A percentile compares a stretch with the other conserved stretches of the same genome.
These are phyloP conservation scores for Busseola fusca DNA, from an alignment of 2,888 invertebrate genomes.

Conservation along the genomic window DNA sequence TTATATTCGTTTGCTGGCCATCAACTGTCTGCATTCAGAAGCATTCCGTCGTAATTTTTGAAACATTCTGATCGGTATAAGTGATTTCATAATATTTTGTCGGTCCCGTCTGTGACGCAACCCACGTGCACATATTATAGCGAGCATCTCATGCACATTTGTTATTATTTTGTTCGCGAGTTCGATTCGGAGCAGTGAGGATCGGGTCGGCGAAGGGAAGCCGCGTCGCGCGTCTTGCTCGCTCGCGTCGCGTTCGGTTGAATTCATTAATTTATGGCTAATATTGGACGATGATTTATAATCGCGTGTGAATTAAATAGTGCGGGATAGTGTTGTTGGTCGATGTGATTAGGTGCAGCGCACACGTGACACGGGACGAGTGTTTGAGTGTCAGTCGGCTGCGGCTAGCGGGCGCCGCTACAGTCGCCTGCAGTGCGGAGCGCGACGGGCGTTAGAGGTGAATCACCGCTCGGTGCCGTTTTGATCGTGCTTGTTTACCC, in stretches of 20 bases:
- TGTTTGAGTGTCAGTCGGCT: constrained; percentile 86
- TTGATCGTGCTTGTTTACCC: constrained; percentile 86
- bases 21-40: constrained; percentile 74
- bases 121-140: constrained; percentile 87
- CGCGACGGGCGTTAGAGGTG: constrained; percentile 82
- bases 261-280: constrained; percentile 74
- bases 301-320: constrained; percentile 78
- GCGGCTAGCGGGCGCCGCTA: constrained; percentile 80
- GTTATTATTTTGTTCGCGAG: constrained; percentile 92
- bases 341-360: constrained; percentile 70
- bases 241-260: constrained; percentile 74
- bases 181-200: constrained; percentile 88
- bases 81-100: constrained; percentile 75
- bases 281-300: constrained; percentile 76
- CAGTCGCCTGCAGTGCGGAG: constrained; percentile 85
- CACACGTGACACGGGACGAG: constrained; percentile 84
- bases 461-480: constrained; percentile 85
- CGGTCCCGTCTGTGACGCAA: constrained; percentile 83
- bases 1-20: constrained; percentile 79
- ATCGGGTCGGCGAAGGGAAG: constrained; percentile 81
- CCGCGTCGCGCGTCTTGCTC: constrained; percentile 81
- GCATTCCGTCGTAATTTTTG: constrained; percentile 76
- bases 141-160: constrained; percentile 90
- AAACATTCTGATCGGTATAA: constrained; percentile 68
- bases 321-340: constrained; percentile 78